A percentile compares a stretch with the other conserved stretches of the same genome.
Evolutionary conservation across 2,113 vertebrate genomes (phyloP).

Genomic region (Thunnus maccoyii): DNA sequence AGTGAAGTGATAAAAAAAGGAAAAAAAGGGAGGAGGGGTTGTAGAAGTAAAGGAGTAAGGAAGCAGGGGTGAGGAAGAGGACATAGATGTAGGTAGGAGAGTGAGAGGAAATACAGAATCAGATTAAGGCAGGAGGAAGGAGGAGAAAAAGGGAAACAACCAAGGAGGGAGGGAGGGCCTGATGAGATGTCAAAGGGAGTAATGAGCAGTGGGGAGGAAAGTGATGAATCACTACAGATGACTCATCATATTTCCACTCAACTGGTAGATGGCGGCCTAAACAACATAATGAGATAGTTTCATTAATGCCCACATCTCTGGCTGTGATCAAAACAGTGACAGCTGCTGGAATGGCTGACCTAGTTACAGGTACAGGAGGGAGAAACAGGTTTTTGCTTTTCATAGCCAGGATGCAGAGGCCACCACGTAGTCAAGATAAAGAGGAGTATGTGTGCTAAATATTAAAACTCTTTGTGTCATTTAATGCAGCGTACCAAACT

Average conservation of each 20-base stretch:
- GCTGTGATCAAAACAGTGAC: conserved; percentile 46
- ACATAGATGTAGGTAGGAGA: background rate
- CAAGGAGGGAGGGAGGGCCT: background rate
- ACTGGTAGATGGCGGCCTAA: conserved; percentile 36
- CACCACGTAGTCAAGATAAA: background rate
- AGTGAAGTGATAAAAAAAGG: background rate
- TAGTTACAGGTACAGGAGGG: conserved; percentile 46
- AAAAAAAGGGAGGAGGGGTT: background rate
- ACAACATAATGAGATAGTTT: conserved; percentile 61
- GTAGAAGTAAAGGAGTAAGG: background rate
- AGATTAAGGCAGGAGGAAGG: background rate
- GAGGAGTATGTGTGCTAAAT: background rate
- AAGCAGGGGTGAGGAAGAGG: no score
- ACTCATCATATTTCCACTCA: conserved; percentile 63
- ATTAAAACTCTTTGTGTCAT: background rate
- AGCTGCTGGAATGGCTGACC: conserved; percentile 59
- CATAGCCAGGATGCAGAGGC: background rate
- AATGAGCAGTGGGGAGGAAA: conserved; percentile 43
- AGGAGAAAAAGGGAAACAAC: background rate
- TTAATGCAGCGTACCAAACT: background rate
- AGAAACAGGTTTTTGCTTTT: background rate
- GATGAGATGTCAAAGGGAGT: conserved; percentile 59
- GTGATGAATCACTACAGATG: conserved; percentile 55
- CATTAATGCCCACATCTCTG: conserved; percentile 37
- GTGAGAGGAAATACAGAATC: background rate